These are phyloP conservation scores for Pachyramphus minor DNA, from an alignment of 2,113 vertebrate species.

Conservation along the genomic window DNA sequence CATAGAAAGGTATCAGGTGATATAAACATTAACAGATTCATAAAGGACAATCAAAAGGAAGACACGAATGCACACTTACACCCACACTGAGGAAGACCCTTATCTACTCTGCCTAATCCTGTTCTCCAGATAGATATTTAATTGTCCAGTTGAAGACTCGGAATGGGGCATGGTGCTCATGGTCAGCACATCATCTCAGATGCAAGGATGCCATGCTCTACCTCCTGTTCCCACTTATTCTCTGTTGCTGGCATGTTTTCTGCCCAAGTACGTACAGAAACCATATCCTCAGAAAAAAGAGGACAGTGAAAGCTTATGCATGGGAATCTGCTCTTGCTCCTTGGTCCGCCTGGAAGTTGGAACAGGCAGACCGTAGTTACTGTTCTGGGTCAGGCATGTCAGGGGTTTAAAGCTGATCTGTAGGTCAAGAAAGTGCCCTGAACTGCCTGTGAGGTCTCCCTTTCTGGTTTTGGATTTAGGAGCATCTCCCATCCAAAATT, in stretches of 20 bases:
- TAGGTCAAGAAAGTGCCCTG: not conserved
- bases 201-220: not conserved
- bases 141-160: not conserved
- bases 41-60: not conserved
- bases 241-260: not conserved
- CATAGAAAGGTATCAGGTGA: not conserved
- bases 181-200: not conserved
- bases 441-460: not conserved
- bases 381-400: not conserved
- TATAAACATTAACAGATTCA: not conserved
- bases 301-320: not conserved
- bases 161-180: not conserved
- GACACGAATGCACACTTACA: not conserved
- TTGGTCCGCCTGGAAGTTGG: not conserved
- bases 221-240: not conserved
- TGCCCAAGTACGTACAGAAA: not conserved
- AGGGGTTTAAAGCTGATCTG: not conserved
- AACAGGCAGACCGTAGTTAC: not conserved
- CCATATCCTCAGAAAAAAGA: not conserved
- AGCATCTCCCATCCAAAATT: not conserved
- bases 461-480: not conserved
- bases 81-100: not conserved
- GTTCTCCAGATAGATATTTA: not conserved
- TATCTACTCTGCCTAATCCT: not conserved
- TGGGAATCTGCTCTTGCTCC: not conserved